Evolutionary conservation across 2,888 invertebrate species (phyloP).

Genomic region (Epistrophe grossulariae): DNA sequence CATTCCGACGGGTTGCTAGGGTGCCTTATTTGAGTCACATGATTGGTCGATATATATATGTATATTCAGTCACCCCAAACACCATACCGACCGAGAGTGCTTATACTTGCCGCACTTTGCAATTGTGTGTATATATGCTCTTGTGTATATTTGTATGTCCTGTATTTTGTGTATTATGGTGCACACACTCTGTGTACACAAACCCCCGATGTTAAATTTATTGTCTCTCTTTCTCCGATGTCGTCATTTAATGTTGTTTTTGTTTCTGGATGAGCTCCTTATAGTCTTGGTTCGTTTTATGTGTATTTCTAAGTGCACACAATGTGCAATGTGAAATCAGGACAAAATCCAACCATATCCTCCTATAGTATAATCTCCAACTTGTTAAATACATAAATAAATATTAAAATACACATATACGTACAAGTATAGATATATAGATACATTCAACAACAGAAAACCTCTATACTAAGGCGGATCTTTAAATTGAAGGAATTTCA

Average conservation of each 20-base stretch:
- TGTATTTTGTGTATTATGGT: conserved; percentile 1
- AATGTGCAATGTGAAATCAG: conserved; percentile 69
- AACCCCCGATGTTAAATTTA: conserved; percentile 63
- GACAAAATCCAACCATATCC: conserved; percentile 60
- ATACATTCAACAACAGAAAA: conserved; percentile 23
- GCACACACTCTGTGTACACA: conserved; percentile 26
- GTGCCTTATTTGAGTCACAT: conserved; percentile 67
- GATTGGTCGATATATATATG: conserved; percentile 69
- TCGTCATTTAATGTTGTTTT: conserved; percentile 10
- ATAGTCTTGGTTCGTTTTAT: no score
- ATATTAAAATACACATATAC: background rate
- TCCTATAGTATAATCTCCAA: conserved; percentile 34
- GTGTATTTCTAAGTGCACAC: conserved; percentile 37
- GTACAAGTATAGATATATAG: background rate
- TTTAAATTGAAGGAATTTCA: conserved; percentile 66
- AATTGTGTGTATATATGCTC: conserved; percentile 17
- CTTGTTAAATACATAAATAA: conserved; percentile 45
- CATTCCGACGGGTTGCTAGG: conserved; percentile 68
- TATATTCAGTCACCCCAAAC: conserved; percentile 45
- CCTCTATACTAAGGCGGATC: conserved; percentile 55
- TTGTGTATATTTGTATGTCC: background rate
- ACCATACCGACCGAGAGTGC: background rate
- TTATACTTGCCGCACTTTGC: conserved; percentile 19
- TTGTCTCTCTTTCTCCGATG: conserved; percentile 67
- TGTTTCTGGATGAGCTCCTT: background rate